Base-by-base conservation (phyloP, 2,113 vertebrate genomes). In the Phyllopteryx taeniolatus region DNA sequence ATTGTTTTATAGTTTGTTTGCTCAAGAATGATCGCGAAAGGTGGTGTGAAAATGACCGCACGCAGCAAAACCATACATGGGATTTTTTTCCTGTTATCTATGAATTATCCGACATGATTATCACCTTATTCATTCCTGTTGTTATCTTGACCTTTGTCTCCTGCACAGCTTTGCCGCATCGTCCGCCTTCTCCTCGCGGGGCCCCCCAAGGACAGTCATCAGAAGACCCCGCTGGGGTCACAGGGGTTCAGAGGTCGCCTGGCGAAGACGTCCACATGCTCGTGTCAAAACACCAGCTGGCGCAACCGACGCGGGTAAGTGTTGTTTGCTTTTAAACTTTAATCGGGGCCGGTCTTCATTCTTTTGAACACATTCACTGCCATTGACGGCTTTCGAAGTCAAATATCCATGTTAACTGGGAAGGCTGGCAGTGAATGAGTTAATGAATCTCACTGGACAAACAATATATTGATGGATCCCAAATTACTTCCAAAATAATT, bases 281-380 rank as follows among this genome's bases (percentile, higher is more conserved):
- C 14, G 14, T 47, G 91, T 96, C 63, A 92, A 92, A 95, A 93
- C 84, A 92, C 92, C 10, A 92, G 83, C 70, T 96, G 95, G 94
- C 91, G 91, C 0, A 84, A 94, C 54, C 88, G 93, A 85, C 94
- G 93, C 80, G 91, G 85, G 93, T 93, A 82, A 31, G n/a, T 15
- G 51, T 64, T 68, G 70, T 73, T 75, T 70, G 68, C 75, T 9
- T 71, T 68, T 67, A 72, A 69, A 60, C 57, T 59, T 56, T 31
- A 8, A 59, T 1, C 2, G 56, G 10, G 17, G 5, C 8, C 51
- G 2, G 19, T 53, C 51, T 8, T 53, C 8, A 53, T 17, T 60
- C 12, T 60, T 60, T 31, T 31, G 0, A 27, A 27, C 27, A 27
- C 27, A 27, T 27, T 27, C 27, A 27, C 27, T 27, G 27, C 27